Evolutionary conservation across 2,113 vertebrate genomes (phyloP), one percentile per base, ranked within the genome.

Genomic region (Psophia crepitans): DNA sequence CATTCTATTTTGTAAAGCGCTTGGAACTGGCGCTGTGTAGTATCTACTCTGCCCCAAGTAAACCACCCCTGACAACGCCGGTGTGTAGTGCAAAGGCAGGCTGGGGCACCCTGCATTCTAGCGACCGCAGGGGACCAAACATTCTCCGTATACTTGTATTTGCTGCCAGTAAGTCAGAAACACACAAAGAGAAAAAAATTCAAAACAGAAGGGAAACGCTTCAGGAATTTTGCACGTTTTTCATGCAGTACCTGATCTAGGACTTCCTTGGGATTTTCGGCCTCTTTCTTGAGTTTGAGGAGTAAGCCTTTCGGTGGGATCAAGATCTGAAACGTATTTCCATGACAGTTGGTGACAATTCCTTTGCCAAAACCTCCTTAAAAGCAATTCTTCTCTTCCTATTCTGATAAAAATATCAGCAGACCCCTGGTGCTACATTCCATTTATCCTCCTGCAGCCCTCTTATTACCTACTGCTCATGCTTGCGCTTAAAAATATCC

Each of bases 231-330:
- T 51, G 28, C 3, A 58, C 26, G 5, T 35, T 46, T 69, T 83
- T 41, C 19, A 20, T 8, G 7, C 10, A 37, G 97, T 98, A 99
- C 99, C 99, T 99, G 99, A 96, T 99, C 99, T 89, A 99, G 97
- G 84, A 99, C 99, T 82, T 99, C 99, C 90, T 98, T 98, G 53
- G 99, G 98, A 94, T 99, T 99, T 97, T 99, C 99, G 0, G 99
- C 98, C 82, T 99, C 99, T 78, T 97, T 99, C 97, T 99, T 99
- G 77, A 99, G 98, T 93, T 99, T 99, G 84, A 95, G 81, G 89
- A 99, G 98, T 18, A 99, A 98, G 48, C 99, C 99, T 97, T 99
- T 99, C 0, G 99, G 99, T 26, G 99, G 99, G 90, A 99, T 99
- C 96, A 99, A 93, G 97, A 99, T 99, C 99, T 98, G 92, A 80